Conservation (phyloP, 2,113 vertebrate species). For the Otolemur garnettii region DNA sequence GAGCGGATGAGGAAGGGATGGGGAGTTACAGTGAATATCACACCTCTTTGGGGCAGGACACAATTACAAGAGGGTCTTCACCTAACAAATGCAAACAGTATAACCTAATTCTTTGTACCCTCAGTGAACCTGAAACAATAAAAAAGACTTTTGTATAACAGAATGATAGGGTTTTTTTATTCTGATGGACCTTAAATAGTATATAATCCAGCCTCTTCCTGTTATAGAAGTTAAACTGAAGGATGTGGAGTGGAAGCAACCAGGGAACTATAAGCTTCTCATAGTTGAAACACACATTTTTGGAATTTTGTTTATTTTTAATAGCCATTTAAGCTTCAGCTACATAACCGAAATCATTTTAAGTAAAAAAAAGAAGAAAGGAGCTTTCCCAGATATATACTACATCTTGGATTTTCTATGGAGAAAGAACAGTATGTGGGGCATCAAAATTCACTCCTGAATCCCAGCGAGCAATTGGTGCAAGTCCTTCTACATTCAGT, state of each 20-base stretch:
- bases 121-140: no score
- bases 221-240: neutral
- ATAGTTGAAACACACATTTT: neutral
- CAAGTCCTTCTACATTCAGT: neutral
- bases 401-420: neutral
- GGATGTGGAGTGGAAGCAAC: no score
- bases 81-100: no score
- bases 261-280: neutral
- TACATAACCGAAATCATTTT: neutral
- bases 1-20: no score
- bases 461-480: neutral
- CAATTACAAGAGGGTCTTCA: no score
- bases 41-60: no score
- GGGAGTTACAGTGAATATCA: no score
- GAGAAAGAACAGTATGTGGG: neutral
- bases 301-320: neutral
- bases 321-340: neutral
- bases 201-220: neutral
- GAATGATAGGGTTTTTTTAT: neutral
- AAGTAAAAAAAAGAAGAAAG: neutral
- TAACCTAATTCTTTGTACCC: no score
- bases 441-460: neutral
- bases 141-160: no score
- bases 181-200: neutral
- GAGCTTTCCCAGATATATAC: neutral